These are phyloP conservation scores for Pterophyllum scalare DNA, from an alignment of 2,113 vertebrate genomes.

Conservation along the genomic window DNA sequence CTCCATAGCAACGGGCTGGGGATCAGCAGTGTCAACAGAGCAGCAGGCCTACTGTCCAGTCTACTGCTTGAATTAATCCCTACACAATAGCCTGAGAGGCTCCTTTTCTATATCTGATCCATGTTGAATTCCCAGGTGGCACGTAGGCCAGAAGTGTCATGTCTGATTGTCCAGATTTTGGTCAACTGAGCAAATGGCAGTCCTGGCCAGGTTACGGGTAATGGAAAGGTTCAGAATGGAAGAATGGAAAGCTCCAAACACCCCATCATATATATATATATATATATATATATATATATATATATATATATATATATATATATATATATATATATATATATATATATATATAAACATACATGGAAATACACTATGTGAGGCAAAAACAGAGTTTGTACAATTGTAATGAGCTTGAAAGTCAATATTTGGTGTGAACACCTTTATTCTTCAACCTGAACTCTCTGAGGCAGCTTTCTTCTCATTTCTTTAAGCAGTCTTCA, in stretches of 20 bases:
- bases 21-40: slow-evolving; percentile 73
- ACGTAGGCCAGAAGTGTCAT: slow-evolving; percentile 61
- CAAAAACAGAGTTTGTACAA: not conserved
- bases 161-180: slow-evolving; percentile 61
- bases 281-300: not conserved
- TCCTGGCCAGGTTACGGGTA: slow-evolving; percentile 15
- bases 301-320: not conserved
- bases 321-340: not conserved
- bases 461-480: not conserved
- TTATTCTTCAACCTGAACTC: not conserved
- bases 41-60: slow-evolving; percentile 71
- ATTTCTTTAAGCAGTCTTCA: not conserved
- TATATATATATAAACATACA: not conserved
- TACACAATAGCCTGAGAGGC: slow-evolving; percentile 59
- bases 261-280: not conserved
- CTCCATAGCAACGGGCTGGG: slow-evolving; percentile 63
- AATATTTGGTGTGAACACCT: not conserved
- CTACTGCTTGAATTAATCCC: slow-evolving; percentile 74
- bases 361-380: no score
- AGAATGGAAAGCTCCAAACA: not conserved
- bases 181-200: slow-evolving; percentile 58
- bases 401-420: not conserved
- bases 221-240: slow-evolving; percentile 21
- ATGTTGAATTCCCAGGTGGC: slow-evolving; percentile 69
- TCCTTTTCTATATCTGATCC: slow-evolving; percentile 68